Evolutionary conservation across 2,888 invertebrate genomes (phyloP).

Genomic region (Hydrotaea diabolus): DNA sequence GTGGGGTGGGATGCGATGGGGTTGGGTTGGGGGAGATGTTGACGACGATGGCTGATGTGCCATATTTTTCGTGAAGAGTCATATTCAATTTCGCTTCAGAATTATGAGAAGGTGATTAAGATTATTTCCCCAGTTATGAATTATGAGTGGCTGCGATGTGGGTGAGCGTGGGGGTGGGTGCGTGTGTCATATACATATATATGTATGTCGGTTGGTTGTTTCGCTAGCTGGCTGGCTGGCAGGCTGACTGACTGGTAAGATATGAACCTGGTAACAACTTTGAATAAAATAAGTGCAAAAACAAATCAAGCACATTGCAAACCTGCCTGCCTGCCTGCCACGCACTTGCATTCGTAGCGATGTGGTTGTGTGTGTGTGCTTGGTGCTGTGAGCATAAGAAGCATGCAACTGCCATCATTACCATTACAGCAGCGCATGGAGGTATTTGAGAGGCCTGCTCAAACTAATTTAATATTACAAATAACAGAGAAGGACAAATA

Average conservation of each 20-base stretch:
- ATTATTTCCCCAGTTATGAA: constrained; percentile 42
- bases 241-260: background rate
- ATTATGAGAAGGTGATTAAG: constrained; percentile 40
- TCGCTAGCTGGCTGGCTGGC: no score
- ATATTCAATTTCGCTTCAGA: constrained; percentile 27
- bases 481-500: no score
- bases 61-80: constrained; percentile 29
- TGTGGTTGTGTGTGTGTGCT: background rate
- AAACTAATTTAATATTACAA: no score
- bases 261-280: constrained; percentile 32
- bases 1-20: background rate
- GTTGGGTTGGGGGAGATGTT: no score
- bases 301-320: constrained; percentile 61
- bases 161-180: constrained; percentile 15
- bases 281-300: constrained; percentile 47
- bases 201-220: no score
- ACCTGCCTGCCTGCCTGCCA: constrained; percentile 23
- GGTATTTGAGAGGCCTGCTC: no score
- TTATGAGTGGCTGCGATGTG: constrained; percentile 29
- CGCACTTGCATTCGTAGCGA: background rate
- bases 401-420: constrained; percentile 29
- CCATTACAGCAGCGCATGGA: background rate
- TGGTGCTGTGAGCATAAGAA: constrained; percentile 8
- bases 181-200: constrained; percentile 10
- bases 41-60: constrained; percentile 12